Evolutionary conservation across 2,797 vertebrate genomes (phyloP).

Genomic region (Sebastes nivosus): DNA sequence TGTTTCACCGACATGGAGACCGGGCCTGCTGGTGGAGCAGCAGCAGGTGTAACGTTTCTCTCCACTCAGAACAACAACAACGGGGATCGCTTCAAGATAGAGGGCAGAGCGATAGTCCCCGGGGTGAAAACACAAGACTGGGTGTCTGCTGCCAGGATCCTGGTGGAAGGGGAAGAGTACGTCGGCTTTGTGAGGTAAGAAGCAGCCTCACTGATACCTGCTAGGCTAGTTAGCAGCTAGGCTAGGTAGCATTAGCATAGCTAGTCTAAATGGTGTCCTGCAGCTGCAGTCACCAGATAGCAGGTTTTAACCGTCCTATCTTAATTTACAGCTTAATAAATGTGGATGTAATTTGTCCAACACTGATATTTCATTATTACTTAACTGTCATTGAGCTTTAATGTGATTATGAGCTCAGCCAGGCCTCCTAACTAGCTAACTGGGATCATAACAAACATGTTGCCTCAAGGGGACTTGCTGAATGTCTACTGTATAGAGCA

Average conservation of each 20-base stretch:
- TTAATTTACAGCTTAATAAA: not conserved
- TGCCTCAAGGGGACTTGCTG: no score
- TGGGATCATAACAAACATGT: slow-evolving; percentile 41
- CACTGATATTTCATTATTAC: not conserved
- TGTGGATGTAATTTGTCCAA: not conserved
- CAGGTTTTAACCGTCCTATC: not conserved
- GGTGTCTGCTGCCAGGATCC: slow-evolving; percentile 90
- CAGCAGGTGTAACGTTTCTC: slow-evolving; percentile 23
- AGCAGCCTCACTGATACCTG: fast-evolving
- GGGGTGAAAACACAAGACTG: slow-evolving; percentile 93
- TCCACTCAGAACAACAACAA: not conserved
- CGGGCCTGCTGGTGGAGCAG: slow-evolving; percentile 62
- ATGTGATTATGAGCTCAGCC: not conserved
- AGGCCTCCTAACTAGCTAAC: not conserved
- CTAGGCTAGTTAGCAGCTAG: slow-evolving; percentile 18
- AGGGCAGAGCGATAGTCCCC: slow-evolving; percentile 91
- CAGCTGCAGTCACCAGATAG: slow-evolving; percentile 10
- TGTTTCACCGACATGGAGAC: slow-evolving; percentile 79
- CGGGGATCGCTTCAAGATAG: slow-evolving; percentile 92
- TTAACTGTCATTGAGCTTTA: not conserved
- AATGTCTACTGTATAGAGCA: no score
- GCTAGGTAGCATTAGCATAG: slow-evolving; percentile 47
- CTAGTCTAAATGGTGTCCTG: not conserved
- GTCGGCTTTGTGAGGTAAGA: slow-evolving; percentile 92
- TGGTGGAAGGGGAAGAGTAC: slow-evolving; percentile 93